These are phyloP conservation scores for Paedocypris micromegethes DNA, from an alignment of 2,797 vertebrate genomes.

Conservation along the genomic window DNA sequence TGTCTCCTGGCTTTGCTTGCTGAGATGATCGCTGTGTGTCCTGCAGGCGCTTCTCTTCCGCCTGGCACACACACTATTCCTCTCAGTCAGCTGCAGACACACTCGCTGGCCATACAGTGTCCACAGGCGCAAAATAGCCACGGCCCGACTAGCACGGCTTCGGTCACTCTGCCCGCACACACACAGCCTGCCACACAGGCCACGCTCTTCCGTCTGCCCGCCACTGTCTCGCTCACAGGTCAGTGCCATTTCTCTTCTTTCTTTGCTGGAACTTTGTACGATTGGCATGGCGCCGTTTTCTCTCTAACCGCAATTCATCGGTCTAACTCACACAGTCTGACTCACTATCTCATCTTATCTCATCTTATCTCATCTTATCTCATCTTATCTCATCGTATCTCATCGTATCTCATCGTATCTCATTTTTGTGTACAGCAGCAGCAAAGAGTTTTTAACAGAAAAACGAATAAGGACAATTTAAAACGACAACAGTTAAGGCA, in stretches of 20 bases:
- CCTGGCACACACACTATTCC: slow-evolving; percentile 65
- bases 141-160: slow-evolving; percentile 3
- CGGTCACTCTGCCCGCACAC: slow-evolving; percentile 23
- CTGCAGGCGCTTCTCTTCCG: slow-evolving; percentile 64
- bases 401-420: too few species aligned
- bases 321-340: too few species aligned
- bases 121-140: slow-evolving; percentile 27
- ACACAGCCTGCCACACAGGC: slow-evolving; percentile 58
- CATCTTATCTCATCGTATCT: too few species aligned
- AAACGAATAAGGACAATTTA: too few species aligned
- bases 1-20: not conserved
- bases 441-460: too few species aligned
- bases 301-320: too few species aligned
- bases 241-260: slow-evolving; percentile 39
- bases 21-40: slow-evolving; percentile 37
- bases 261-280: not conserved
- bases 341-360: too few species aligned
- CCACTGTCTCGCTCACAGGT: slow-evolving; percentile 67
- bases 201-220: slow-evolving; percentile 64
- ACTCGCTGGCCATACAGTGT: slow-evolving; percentile 56
- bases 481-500: too few species aligned
- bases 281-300: not conserved
- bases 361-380: too few species aligned
- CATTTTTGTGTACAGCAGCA: too few species aligned
- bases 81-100: slow-evolving; percentile 65